Percentiles rank a stretch among this genome's conserved stretches.
Conservation (phyloP, 2,113 vertebrate genomes). For the Patagioenas fasciata region DNA sequence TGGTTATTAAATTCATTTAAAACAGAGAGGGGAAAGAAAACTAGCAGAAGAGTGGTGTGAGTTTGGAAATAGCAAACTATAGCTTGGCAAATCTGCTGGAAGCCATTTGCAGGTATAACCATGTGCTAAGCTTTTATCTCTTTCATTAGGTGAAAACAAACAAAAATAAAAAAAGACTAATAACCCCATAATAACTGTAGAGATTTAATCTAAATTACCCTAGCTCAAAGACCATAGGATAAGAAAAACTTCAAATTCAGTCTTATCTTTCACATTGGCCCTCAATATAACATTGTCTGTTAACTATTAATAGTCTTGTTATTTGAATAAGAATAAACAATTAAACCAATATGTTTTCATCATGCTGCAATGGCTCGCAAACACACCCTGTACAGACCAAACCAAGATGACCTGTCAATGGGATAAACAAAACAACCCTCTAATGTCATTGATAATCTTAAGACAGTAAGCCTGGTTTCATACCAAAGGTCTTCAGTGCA, state of each 20-base stretch:
- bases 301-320: neutral
- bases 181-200: neutral
- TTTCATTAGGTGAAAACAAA: neutral
- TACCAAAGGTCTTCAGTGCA: neutral
- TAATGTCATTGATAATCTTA: neutral
- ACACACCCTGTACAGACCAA: neutral
- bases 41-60: neutral
- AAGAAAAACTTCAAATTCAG: neutral
- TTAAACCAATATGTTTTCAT: neutral
- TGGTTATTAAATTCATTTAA: neutral
- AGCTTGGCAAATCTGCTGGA: neutral
- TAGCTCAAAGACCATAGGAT: neutral
- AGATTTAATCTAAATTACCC: neutral
- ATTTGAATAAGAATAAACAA: neutral
- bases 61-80: neutral
- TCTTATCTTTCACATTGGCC: neutral
- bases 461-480: constrained; percentile 5
- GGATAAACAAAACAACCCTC: neutral
- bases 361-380: neutral
- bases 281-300: neutral
- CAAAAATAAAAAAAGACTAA: neutral
- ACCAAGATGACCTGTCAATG: neutral
- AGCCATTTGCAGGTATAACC: neutral
- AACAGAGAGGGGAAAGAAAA: fast-evolving
- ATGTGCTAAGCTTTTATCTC: neutral